Conservation (phyloP, 2,113 vertebrate species). For the Ptilorrhoa leucosticta region DNA sequence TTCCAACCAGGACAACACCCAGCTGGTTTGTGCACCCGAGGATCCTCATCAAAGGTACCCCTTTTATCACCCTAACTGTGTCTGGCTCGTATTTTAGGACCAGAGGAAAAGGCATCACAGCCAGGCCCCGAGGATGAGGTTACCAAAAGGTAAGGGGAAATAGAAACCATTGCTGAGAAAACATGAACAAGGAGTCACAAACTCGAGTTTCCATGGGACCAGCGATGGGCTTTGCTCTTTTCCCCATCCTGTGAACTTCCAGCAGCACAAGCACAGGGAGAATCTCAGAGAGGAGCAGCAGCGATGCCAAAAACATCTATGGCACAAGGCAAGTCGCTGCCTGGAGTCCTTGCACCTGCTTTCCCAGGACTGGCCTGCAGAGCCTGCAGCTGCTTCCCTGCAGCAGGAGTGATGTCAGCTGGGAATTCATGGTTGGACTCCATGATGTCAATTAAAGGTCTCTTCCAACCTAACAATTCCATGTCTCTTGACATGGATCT, state of each 20-base stretch:
- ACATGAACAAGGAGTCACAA: neutral
- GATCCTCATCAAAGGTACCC: neutral
- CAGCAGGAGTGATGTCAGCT: accelerated
- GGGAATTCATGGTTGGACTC: neutral
- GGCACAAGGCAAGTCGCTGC: neutral
- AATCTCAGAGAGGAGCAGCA: neutral
- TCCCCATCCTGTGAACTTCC: neutral
- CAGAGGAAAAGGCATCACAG: neutral
- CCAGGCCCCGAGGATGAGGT: neutral
- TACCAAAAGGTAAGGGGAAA: neutral
- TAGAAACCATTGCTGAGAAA: neutral
- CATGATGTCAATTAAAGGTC: neutral
- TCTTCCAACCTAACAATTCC: neutral
- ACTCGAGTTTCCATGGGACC: accelerated
- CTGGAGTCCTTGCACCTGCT: neutral
- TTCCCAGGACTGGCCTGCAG: neutral
- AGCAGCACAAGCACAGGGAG: neutral
- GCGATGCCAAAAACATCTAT: accelerated
- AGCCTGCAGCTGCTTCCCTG: neutral
- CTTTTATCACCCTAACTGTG: neutral
- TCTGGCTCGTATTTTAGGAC: neutral
- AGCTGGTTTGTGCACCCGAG: neutral
- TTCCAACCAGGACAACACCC: neutral
- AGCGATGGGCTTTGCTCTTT: neutral
- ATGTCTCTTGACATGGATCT: neutral